Evolutionary conservation across 2,113 vertebrate genomes (phyloP).

Genomic region (Gallinago paraguaiae): DNA sequence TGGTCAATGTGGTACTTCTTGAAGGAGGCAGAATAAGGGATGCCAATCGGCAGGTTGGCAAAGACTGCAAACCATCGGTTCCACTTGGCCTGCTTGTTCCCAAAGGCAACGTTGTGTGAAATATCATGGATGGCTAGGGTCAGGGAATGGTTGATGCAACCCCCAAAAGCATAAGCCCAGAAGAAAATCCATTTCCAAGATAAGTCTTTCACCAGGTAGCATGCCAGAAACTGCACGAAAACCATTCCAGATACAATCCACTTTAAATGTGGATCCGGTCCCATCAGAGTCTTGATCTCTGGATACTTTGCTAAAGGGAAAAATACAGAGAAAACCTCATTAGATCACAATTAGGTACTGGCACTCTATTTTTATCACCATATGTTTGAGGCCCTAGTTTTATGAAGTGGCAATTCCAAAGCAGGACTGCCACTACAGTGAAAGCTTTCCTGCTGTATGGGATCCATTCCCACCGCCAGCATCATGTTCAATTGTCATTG

Average conservation of each 20-base stretch:
- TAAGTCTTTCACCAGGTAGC: slow-evolving; percentile 85
- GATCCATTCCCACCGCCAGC: neutral
- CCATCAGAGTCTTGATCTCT: slow-evolving; percentile 93
- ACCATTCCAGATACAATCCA: slow-evolving; percentile 94
- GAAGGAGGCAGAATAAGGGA: slow-evolving; percentile 94
- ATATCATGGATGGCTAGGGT: slow-evolving; percentile 97
- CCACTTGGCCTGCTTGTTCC: slow-evolving; percentile 82
- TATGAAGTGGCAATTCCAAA: neutral
- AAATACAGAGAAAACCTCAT: slow-evolving; percentile 1
- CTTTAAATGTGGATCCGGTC: slow-evolving; percentile 90
- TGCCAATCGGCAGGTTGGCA: slow-evolving; percentile 91
- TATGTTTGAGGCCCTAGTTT: neutral
- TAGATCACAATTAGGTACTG: neutral
- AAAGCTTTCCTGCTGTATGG: neutral
- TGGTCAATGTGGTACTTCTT: slow-evolving; percentile 99
- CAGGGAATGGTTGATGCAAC: slow-evolving; percentile 94
- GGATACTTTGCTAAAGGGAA: slow-evolving; percentile 89
- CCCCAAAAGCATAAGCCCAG: slow-evolving; percentile 93
- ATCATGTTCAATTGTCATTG: neutral
- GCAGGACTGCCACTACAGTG: neutral
- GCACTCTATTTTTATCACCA: neutral
- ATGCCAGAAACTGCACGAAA: slow-evolving; percentile 85
- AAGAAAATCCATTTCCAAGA: slow-evolving; percentile 96
- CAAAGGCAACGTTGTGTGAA: slow-evolving; percentile 95
- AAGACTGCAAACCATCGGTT: slow-evolving; percentile 96